Evolutionary conservation across 2,113 vertebrate species (phyloP), one percentile per base, ranked within the genome.

Genomic region (Ifrita kowaldi): DNA sequence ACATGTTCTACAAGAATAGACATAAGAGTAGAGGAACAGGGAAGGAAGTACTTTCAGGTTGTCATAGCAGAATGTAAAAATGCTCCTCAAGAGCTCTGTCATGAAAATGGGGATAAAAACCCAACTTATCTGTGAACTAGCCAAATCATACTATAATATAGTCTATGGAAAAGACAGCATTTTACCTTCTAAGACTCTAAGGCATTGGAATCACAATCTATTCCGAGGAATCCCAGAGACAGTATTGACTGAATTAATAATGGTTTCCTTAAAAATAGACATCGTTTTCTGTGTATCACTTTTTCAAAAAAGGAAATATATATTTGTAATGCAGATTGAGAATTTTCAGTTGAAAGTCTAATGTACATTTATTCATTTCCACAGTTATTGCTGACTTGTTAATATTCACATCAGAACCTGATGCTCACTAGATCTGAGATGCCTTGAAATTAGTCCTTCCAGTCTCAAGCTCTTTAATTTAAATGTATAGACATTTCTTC

Each of bases 371-470:
- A 93, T 77, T 92, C 55, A 94, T 93, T 95, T 75, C 81, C 77
- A 83, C 42, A 84, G 94, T 77, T 89, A 94, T 81, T 88, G 63
- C 50, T 87, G 53, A 28, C 64, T 57, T 95, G 49, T 91, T 94
- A 96, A 94, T 79, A 95, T 89, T 92, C 87, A 77, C 18, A 71
- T 93, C 86, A 33, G 55, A 84, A 68, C 13, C 20, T 64, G 68
- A 68, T 62, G 59, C n/a, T 90, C 62, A 49, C 95, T 95, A 87
- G 70, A 94, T 97, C 62, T 95, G 90, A 93, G 93, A 95, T 85
- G 60, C 63, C 82, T 92, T 91, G 69, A 85, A 94, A 92, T 93
- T 22, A 19, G 71, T 81, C 63, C 47, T 49, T 37, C 12, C 65
- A 94, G 37, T 90, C 70, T 91, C 83, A 79, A 55, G 16, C 3